Percentiles rank a stretch among this genome's conserved stretches.
Evolutionary conservation across 2,113 vertebrate species (phyloP).

Genomic region (Crotophaga sulcirostris): DNA sequence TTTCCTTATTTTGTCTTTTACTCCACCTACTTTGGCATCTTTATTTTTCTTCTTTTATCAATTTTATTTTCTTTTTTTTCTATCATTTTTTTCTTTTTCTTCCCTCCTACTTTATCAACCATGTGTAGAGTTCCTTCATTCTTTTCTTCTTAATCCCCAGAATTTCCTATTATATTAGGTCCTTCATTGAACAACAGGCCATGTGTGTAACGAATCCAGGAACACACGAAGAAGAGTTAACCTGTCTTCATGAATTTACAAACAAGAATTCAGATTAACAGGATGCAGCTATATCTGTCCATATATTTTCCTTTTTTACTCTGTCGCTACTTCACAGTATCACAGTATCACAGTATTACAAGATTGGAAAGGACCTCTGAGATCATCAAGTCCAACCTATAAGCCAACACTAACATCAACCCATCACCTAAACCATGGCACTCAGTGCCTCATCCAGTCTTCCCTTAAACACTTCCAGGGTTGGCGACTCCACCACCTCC

Average conservation of each 20-base stretch:
- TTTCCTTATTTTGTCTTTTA: background rate
- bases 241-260: background rate
- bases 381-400: no score
- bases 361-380: no score
- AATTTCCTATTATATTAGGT: background rate
- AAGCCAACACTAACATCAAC: no score
- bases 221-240: background rate
- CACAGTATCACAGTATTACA: no score
- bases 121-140: background rate
- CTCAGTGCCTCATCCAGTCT: no score
- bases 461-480: no score
- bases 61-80: background rate
- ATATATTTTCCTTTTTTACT: background rate
- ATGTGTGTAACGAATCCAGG: background rate
- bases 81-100: background rate
- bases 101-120: background rate
- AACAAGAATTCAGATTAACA: background rate
- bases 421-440: no score
- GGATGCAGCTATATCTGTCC: background rate
- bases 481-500: no score
- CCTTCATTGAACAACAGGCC: background rate
- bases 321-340: background rate
- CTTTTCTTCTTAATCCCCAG: background rate
- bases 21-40: background rate
- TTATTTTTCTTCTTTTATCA: background rate